phyloP scores from a whole-genome alignment of 37 sponge, comb jelly and placozoan genomes.

The Mnemiopsis leidyi region DNA sequence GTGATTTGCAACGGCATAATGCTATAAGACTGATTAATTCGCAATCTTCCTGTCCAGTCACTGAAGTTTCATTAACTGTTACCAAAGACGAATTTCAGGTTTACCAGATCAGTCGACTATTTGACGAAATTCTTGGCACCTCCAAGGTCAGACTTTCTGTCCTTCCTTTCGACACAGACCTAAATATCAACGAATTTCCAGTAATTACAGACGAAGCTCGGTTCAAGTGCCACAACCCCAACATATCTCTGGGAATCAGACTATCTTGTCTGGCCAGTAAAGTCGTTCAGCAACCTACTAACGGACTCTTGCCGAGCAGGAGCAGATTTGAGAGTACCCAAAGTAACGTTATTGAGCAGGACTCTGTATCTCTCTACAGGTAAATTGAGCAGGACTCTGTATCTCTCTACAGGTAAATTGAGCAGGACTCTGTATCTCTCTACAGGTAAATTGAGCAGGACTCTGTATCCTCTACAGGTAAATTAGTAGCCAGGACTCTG shows the following conservation, averaged over 20 bases:
- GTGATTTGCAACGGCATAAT: no score
- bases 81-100: not conserved
- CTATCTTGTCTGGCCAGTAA: conserved; percentile 51
- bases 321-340: not conserved
- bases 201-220: conserved; percentile 26
- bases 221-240: conserved; percentile 56
- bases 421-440: no score
- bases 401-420: no score
- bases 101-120: conserved; percentile 14
- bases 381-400: no score
- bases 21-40: no score
- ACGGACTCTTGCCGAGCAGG: not conserved
- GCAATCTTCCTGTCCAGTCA: no score
- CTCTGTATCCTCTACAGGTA: no score
- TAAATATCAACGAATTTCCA: conserved; percentile 44
- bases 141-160: conserved; percentile 58
- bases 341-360: not conserved
- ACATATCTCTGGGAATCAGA: conserved; percentile 22
- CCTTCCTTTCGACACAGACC: conserved; percentile 51
- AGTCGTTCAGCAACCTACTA: not conserved
- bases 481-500: no score
- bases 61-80: no score
- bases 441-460: no score
- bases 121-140: conserved; percentile 45
- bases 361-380: not conserved